Percentiles rank a stretch among this genome's conserved stretches.
Evolutionary conservation across 2,797 vertebrate genomes (phyloP).

Genomic region (Danionella dracula): DNA sequence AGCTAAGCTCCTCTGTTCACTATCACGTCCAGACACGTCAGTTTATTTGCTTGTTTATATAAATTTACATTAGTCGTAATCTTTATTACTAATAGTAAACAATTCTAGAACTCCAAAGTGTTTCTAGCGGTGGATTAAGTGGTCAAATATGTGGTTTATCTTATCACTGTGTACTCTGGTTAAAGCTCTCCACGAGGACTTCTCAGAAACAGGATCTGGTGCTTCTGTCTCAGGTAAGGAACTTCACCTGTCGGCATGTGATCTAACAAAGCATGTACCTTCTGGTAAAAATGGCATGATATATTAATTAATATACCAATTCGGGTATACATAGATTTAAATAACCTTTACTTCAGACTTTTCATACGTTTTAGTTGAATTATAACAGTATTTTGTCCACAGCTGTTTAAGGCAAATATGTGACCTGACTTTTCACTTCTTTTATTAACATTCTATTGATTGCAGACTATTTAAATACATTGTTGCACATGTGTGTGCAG

Average conservation of each 20-base stretch:
- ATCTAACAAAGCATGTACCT: neutral
- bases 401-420: too few relatives aligned
- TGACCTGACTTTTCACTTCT: too few relatives aligned
- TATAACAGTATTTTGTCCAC: too few relatives aligned
- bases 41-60: neutral
- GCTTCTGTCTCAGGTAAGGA: conserved; percentile 48
- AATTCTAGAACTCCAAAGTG: neutral
- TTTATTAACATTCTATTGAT: too few relatives aligned
- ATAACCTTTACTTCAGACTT: too few relatives aligned
- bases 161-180: conserved; percentile 18
- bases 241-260: neutral
- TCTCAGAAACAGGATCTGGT: conserved; percentile 36
- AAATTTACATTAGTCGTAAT: neutral
- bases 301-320: too few relatives aligned
- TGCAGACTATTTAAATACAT: too few relatives aligned
- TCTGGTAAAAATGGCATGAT: too few relatives aligned
- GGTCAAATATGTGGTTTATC: conserved; percentile 19
- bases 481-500: neutral
- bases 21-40: neutral
- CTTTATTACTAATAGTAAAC: too few relatives aligned
- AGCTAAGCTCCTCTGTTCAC: neutral
- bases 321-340: too few relatives aligned
- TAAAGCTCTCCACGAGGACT: conserved; percentile 26
- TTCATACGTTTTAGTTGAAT: too few relatives aligned
- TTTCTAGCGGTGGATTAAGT: neutral